phyloP scores from a whole-genome alignment of 23 tunicate genomes.

The Halocynthia aurantium region DNA sequence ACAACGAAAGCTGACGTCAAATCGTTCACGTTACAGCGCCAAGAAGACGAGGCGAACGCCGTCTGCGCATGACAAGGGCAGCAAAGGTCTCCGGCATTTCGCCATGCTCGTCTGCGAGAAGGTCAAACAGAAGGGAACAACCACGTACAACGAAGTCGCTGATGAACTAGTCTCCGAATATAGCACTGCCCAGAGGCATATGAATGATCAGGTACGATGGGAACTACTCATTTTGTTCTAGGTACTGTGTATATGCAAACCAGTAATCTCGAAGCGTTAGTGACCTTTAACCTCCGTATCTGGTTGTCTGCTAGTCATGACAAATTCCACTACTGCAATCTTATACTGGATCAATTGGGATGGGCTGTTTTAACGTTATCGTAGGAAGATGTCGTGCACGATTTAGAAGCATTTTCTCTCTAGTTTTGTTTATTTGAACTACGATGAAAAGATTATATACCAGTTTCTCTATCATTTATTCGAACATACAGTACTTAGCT shows the following conservation, averaged over 20 bases:
- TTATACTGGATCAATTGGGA: too few species aligned
- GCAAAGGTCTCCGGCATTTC: conserved; percentile 89
- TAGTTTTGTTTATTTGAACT: too few species aligned
- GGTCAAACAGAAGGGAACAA: conserved; percentile 89
- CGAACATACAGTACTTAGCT: too few species aligned
- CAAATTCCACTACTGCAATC: too few species aligned
- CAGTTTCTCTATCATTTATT: too few species aligned
- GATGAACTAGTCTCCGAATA: conserved; percentile 95
- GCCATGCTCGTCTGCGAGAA: conserved; percentile 99
- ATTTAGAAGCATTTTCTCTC: too few species aligned
- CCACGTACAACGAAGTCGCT: conserved; percentile 99
- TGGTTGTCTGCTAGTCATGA: too few species aligned
- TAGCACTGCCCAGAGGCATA: conserved; percentile 50
- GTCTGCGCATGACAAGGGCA: conserved; percentile 60
- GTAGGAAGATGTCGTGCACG: too few species aligned
- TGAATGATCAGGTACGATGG: conserved; percentile 25
- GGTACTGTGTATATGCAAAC: not conserved
- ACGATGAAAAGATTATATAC: too few species aligned
- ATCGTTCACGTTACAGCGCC: not conserved
- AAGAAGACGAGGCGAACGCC: conserved; percentile 47
- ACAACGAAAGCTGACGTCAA: not conserved
- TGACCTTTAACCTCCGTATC: too few species aligned
- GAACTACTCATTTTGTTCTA: not conserved
- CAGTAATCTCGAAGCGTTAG: too few species aligned
- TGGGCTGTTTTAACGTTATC: too few species aligned